Conservation (phyloP, 2,113 vertebrate species). For the Crotalus viridis region DNA sequence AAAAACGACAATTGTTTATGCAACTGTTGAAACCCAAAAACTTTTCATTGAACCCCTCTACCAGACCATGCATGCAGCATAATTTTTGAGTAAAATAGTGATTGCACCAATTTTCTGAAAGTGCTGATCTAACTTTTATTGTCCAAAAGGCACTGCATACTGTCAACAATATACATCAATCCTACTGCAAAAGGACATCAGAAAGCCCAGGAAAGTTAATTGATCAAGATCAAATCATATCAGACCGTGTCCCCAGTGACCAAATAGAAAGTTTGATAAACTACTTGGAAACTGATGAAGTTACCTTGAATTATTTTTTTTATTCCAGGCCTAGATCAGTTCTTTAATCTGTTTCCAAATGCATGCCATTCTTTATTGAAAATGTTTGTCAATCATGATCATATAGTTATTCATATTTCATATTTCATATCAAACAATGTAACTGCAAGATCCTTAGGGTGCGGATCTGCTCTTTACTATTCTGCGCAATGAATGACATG, state of each 20-base stretch:
- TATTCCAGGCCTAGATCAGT: not conserved
- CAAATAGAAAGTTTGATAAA: not conserved
- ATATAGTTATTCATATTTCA: not conserved
- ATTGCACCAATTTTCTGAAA: not conserved
- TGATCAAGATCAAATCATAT: not conserved
- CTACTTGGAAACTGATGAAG: too few relatives aligned
- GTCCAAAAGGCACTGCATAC: conserved; percentile 6
- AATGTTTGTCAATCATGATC: not conserved
- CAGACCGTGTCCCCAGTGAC: not conserved
- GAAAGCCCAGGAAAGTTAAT: not conserved
- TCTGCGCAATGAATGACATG: not conserved
- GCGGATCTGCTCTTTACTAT: not conserved
- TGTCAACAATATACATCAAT: not conserved
- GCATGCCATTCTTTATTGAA: not conserved
- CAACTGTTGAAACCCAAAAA: not conserved
- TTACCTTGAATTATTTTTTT: not conserved
- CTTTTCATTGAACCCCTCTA: not conserved
- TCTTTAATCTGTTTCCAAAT: not conserved
- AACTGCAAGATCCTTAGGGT: not conserved
- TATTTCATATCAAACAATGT: not conserved
- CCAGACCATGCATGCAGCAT: not conserved
- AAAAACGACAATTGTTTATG: not conserved
- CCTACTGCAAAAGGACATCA: not conserved
- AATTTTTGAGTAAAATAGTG: not conserved
- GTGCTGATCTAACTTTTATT: not conserved